Conservation (phyloP, 2,113 vertebrate genomes). For the Gadus chalcogrammus region DNA sequence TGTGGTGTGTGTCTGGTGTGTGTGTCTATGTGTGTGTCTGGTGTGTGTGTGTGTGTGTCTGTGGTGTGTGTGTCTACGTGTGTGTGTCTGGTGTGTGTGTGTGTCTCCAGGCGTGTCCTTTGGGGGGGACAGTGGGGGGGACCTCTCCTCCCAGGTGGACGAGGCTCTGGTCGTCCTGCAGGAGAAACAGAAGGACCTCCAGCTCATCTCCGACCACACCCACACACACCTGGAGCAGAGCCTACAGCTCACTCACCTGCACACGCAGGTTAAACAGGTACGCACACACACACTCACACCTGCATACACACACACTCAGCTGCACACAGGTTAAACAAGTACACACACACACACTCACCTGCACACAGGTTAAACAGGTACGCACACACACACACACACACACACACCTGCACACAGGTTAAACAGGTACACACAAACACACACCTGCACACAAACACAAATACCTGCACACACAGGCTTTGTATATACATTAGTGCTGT, state of each 20-base stretch:
- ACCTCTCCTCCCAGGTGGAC: conserved; percentile 59
- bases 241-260: conserved; percentile 69
- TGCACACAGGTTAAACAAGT: conserved; percentile 61
- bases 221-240: conserved; percentile 69
- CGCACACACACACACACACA: conserved; percentile 45
- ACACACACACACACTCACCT: not conserved
- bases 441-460: conserved; percentile 69
- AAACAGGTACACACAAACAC: conserved; percentile 68
- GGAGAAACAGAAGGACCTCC: conserved; percentile 70
- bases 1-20: too few species aligned
- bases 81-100: conserved; percentile 16
- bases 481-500: not conserved
- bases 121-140: conserved; percentile 42
- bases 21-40: too few species aligned
- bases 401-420: conserved; percentile 51
- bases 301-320: conserved; percentile 11
- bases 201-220: conserved; percentile 67
- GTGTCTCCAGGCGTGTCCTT: conserved; percentile 59
- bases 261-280: conserved; percentile 70
- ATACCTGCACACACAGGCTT: conserved; percentile 5
- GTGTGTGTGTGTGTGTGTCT: not conserved
- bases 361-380: conserved; percentile 68
- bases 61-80: not conserved
- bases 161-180: conserved; percentile 63
- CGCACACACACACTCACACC: conserved; percentile 12